Conservation (phyloP, 2,888 invertebrate genomes). For the Psylliodes chrysocephalus region DNA sequence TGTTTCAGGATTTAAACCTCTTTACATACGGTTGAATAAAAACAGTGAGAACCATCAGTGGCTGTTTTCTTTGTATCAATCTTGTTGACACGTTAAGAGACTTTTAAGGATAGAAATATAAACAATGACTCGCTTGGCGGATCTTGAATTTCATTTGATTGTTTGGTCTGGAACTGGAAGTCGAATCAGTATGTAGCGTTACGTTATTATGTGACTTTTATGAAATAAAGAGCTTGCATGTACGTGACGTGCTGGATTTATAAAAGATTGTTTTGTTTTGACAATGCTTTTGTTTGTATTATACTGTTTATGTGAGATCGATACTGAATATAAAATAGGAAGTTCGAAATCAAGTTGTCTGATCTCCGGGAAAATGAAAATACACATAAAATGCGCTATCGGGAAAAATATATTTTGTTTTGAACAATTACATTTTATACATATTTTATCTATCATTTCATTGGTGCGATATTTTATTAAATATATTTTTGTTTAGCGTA, state of each 20-base stretch:
- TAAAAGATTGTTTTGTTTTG: constrained; percentile 16
- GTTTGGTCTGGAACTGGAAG: constrained; percentile 21
- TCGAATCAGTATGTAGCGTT: not conserved
- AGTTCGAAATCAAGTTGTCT: constrained; percentile 1
- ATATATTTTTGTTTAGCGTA: no score
- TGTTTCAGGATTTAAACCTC: constrained; percentile 41
- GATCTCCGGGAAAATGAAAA: not conserved
- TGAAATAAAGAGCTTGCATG: constrained; percentile 10
- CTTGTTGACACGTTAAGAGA: constrained; percentile 46
- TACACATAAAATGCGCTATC: not conserved
- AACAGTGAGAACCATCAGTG: constrained; percentile 46
- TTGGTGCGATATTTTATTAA: no score
- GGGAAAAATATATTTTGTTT: not conserved
- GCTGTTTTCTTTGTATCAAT: constrained; percentile 48
- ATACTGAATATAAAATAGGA: constrained; percentile 18
- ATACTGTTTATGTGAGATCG: constrained; percentile 6
- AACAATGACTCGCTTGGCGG: constrained; percentile 39
- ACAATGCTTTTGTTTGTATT: constrained; percentile 20
- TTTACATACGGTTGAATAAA: constrained; percentile 52
- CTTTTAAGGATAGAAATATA: constrained; percentile 41
- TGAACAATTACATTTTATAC: no score
- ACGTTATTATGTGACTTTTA: constrained; percentile 22
- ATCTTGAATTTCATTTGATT: constrained; percentile 17
- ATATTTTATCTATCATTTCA: no score
- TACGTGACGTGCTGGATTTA: constrained; percentile 5